A percentile compares a stretch with the other conserved stretches of the same genome.
Conservation (phyloP, 2,888 invertebrate species). For the Nemapogon koenigi region DNA sequence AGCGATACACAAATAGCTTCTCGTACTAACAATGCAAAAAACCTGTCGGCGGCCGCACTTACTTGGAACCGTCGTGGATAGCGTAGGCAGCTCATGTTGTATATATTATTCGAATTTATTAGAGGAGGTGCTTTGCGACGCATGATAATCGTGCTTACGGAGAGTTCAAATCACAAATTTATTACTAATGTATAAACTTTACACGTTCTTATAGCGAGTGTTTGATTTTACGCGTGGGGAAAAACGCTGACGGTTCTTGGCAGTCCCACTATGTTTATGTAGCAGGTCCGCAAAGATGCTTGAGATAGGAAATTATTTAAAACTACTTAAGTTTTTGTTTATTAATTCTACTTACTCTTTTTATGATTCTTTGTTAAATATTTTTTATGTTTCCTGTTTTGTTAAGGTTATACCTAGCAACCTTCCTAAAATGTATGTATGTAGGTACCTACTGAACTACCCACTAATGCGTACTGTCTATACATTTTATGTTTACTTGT, state of each 20-base stretch:
- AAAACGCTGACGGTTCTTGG: constrained; percentile 23
- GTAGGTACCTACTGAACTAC: too few species aligned
- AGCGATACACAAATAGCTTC: constrained; percentile 52
- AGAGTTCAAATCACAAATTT: constrained; percentile 23
- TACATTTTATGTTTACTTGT: too few species aligned
- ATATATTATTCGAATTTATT: constrained; percentile 23
- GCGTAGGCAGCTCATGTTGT: constrained; percentile 37
- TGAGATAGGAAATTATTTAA: too few species aligned
- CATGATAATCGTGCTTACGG: constrained; percentile 25
- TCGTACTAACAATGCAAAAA: constrained; percentile 17
- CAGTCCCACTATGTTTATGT: too few species aligned
- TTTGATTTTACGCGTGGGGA: constrained; percentile 18
- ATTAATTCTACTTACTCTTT: too few species aligned
- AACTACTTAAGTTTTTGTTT: too few species aligned
- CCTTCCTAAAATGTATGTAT: too few species aligned
- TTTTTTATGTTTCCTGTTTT: too few species aligned
- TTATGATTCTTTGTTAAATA: too few species aligned
- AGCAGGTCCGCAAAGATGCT: too few species aligned
- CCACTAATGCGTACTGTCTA: too few species aligned
- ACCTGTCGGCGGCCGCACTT: constrained; percentile 6
- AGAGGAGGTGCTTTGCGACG: constrained; percentile 24
- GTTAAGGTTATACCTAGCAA: too few species aligned
- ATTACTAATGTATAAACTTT: constrained; percentile 18
- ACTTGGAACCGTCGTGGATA: constrained; percentile 24
- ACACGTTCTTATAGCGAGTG: background rate